Evolutionary conservation across 1,140 invertebrate species (phyloP).

Genomic region (Halesus radiatus): DNA sequence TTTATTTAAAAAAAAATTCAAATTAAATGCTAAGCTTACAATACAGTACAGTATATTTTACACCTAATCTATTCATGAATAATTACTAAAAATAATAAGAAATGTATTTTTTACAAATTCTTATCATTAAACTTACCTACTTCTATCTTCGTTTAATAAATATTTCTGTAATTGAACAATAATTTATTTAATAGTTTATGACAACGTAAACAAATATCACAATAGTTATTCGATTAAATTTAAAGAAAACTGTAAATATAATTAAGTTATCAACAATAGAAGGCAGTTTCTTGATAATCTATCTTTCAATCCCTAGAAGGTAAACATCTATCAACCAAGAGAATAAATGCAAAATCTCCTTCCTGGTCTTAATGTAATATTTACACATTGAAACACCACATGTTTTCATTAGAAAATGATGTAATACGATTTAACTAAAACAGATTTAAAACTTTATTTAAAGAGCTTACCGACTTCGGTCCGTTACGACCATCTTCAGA

Average conservation of each 20-base stretch:
- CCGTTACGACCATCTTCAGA: no score
- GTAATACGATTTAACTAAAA: no score
- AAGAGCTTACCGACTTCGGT: no score
- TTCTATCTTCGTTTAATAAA: constrained; percentile 26
- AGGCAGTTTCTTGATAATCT: constrained; percentile 56
- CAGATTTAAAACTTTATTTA: no score
- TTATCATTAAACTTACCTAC: constrained; percentile 7
- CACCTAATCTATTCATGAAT: no score
- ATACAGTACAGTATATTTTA: no score
- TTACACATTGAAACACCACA: no score
- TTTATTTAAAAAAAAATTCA: no score
- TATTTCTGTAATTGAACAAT: constrained; percentile 43
- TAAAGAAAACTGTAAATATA: constrained; percentile 53
- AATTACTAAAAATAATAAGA: constrained; percentile 1
- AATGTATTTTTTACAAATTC: background rate
- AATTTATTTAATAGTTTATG: constrained; percentile 45
- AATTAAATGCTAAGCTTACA: no score
- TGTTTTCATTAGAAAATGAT: no score
- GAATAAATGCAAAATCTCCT: background rate
- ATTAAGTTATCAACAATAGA: constrained; percentile 50
- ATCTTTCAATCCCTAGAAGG: constrained; percentile 45
- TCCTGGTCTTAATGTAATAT: no score
- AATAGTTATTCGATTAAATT: constrained; percentile 54
- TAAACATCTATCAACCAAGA: constrained; percentile 1
- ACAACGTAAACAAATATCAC: constrained; percentile 52